Base-by-base conservation (phyloP, 1,140 invertebrate species). In the Nixonia krombeini region DNA sequence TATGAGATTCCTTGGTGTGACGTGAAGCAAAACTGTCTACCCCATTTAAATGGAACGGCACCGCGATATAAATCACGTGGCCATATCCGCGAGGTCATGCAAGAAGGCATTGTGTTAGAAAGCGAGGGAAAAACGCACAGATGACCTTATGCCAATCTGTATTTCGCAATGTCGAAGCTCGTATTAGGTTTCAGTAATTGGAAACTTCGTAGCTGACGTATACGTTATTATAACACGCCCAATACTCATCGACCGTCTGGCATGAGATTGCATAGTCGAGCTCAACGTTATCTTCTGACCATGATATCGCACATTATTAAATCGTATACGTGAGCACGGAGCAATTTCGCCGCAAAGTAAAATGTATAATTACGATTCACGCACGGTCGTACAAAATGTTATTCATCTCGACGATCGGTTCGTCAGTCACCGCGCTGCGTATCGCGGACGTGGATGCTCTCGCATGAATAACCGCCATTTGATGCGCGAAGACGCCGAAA, bases 221-320 rank as follows among this genome's bases (percentile, higher is more conserved):
- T 35, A 41, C 57, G 53, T 68, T 62, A 68, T 62, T 68, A 62
- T 58, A 69, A 63, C 58, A 63, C 65, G 58, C 65, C 58, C 58
- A 69, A 69, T 69, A 63, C 58, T 69, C 58, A 69, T 63, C 58
- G 65, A 63, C 58, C 53, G 65, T 58, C 65, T 58, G 65, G 5
- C 17, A 45, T 28, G 42, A 58, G 58, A 69, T 61, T 67, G 51
- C 41, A 61, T 31, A 25, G 9, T 25, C 29, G 35, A 16, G 33
- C 25, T 28, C 35, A 52, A 23, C 46, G 40, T 44, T 62, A 68
- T 68, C 62, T 52, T 68, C 42, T 52, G 56, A 25, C 51, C 64
- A 44, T 68, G 65, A 68, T 68, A 68, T 68, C 57, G 65, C 65
- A 62, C 57, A 57, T 62, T 68, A 68, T 68, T 56, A 68, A 68